phyloP scores from a whole-genome alignment of 2,797 vertebrate genomes.

The Oophaga sylvatica region DNA sequence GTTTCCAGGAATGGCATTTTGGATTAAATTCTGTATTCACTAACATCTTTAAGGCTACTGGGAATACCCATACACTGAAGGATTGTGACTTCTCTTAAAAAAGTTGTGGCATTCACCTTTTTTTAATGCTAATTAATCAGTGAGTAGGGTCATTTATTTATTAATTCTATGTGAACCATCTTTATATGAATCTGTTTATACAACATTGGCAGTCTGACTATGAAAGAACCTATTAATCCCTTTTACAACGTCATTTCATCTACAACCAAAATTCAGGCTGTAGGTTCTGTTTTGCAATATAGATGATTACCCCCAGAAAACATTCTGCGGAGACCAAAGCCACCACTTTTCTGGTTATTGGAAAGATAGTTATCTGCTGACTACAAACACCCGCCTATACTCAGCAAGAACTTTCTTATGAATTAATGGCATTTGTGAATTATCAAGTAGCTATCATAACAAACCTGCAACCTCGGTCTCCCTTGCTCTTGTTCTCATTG shows the following conservation, averaged over 20 bases:
- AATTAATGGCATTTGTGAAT: not conserved
- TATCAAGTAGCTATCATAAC: not conserved
- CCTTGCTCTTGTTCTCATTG: not conserved
- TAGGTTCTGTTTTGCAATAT: not conserved
- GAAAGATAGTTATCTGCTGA: not conserved
- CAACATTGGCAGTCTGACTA: not conserved
- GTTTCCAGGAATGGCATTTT: conserved; percentile 12
- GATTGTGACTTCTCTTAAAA: not conserved
- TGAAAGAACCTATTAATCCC: conserved; percentile 30
- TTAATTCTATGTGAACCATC: conserved; percentile 20
- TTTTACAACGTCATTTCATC: conserved; percentile 1
- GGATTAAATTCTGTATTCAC: conserved; percentile 19
- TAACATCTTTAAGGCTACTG: conserved; percentile 5
- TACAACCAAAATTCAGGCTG: not conserved
- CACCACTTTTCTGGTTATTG: not conserved
- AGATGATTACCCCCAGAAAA: conserved; percentile 4
- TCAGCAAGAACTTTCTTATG: not conserved
- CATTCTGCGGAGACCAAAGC: not conserved
- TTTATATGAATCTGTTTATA: conserved; percentile 23
- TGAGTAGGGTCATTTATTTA: conserved; percentile 1
- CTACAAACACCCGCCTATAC: not conserved
- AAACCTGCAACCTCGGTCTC: not conserved
- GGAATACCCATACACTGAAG: conserved; percentile 17
- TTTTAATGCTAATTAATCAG: conserved; percentile 17
- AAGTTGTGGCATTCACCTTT: conserved; percentile 1